phyloP scores from a whole-genome alignment of 2,888 invertebrate genomes.

The Nineta flava region DNA sequence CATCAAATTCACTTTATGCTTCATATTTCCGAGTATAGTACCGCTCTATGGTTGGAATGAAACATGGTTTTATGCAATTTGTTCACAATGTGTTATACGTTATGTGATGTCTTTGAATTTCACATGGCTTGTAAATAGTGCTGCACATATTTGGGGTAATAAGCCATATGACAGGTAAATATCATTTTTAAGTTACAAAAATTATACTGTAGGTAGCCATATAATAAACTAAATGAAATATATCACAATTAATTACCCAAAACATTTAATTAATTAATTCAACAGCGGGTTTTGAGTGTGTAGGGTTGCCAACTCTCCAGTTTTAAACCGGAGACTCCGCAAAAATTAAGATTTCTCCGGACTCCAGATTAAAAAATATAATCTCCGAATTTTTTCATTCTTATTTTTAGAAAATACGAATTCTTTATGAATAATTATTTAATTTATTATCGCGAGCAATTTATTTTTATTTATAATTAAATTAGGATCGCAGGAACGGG shows the following conservation, averaged over 20 bases:
- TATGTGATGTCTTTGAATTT: slow-evolving; percentile 61
- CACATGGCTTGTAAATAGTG: slow-evolving; percentile 84
- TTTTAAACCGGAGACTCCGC: too few species aligned
- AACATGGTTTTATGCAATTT: slow-evolving; percentile 43
- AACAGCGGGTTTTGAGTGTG: not conserved
- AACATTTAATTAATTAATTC: not conserved
- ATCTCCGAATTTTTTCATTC: too few species aligned
- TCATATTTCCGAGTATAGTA: slow-evolving; percentile 52
- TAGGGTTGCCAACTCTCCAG: too few species aligned
- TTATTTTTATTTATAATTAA: too few species aligned
- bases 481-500: too few species aligned
- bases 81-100: slow-evolving; percentile 49
- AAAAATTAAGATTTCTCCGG: too few species aligned
- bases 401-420: too few species aligned
- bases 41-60: slow-evolving; percentile 61
- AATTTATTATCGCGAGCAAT: too few species aligned
- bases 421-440: too few species aligned
- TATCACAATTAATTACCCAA: not conserved
- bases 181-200: not conserved
- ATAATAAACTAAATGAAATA: not conserved
- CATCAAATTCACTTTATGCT: slow-evolving; percentile 50
- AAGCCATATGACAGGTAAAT: slow-evolving; percentile 56
- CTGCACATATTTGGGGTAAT: slow-evolving; percentile 64
- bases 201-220: not conserved
- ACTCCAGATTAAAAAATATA: too few species aligned